Evolutionary conservation across 2,888 invertebrate species (phyloP).

Genomic region (Leptinotarsa haldemani): DNA sequence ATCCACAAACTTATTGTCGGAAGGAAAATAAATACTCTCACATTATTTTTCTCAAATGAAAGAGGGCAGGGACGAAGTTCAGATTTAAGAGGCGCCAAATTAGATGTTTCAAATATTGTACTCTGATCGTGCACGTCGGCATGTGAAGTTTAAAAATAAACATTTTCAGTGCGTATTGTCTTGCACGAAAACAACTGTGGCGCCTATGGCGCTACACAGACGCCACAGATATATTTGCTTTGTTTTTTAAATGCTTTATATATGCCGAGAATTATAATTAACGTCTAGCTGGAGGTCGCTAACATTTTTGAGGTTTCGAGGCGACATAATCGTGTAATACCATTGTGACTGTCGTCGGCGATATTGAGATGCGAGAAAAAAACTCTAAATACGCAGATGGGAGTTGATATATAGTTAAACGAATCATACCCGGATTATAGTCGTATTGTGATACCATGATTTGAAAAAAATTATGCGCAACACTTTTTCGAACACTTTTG

Average conservation of each 20-base stretch:
- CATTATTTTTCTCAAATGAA: background rate
- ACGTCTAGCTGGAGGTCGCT: conserved; percentile 34
- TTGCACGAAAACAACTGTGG: conserved; percentile 52
- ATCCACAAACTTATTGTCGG: background rate
- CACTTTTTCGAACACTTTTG: no score
- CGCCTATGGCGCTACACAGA: conserved; percentile 52
- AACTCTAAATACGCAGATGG: background rate
- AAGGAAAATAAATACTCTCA: background rate
- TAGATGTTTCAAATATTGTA: conserved; percentile 42
- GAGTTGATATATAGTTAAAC: background rate
- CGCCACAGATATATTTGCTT: conserved; percentile 36
- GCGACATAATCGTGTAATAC: conserved; percentile 21
- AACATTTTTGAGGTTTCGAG: conserved; percentile 31
- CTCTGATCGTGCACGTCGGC: conserved; percentile 32
- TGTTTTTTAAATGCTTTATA: conserved; percentile 34
- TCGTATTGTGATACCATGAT: no score
- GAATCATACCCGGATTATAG: no score
- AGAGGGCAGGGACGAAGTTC: conserved; percentile 6
- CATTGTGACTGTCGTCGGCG: background rate
- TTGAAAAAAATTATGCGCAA: no score
- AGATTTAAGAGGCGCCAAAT: conserved; percentile 45
- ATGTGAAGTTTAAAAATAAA: conserved; percentile 45
- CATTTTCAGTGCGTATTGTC: conserved; percentile 47
- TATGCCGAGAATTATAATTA: conserved; percentile 37
- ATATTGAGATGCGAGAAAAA: background rate